phyloP scores from a whole-genome alignment of 1,140 invertebrate genomes.

The Pseudomyrmex dendroicus region DNA sequence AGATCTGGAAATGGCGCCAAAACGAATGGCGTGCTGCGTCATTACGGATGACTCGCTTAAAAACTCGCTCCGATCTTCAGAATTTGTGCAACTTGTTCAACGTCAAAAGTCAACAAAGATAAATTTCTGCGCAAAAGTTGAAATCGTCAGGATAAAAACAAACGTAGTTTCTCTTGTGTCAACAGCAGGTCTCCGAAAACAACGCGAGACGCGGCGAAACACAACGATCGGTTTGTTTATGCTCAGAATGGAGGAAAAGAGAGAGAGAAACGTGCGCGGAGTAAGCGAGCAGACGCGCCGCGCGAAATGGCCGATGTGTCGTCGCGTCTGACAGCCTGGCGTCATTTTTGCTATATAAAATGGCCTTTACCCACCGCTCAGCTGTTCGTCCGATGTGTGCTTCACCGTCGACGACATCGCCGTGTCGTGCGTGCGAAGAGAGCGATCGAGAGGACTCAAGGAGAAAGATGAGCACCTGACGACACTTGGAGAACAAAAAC shows the following conservation, averaged over 20 bases:
- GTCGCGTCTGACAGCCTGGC: constrained; percentile 33
- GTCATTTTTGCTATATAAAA: not conserved
- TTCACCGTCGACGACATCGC: constrained; percentile 82
- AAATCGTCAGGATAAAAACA: not conserved
- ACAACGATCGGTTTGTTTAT: constrained; percentile 44
- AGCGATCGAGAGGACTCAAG: not conserved
- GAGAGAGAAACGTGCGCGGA: not conserved
- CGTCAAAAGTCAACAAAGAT: not conserved
- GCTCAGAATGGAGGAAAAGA: not conserved
- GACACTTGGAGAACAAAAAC: not conserved
- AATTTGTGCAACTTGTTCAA: not conserved
- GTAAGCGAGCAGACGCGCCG: constrained; percentile 30
- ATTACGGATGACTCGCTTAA: not conserved
- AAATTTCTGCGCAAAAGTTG: not conserved
- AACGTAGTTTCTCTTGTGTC: not conserved
- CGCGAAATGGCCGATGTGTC: constrained; percentile 77
- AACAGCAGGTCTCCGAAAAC: not conserved
- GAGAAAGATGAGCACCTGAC: not conserved
- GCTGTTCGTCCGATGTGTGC: constrained; percentile 81
- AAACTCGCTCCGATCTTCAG: constrained; percentile 4
- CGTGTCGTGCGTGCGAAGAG: constrained; percentile 9
- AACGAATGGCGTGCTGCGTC: constrained; percentile 2
- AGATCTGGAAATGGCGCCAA: constrained; percentile 37
- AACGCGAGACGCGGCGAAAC: not conserved
- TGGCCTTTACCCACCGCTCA: constrained; percentile 81